Conservation (phyloP, 2,113 vertebrate species). For the Heterocephalus glaber region DNA sequence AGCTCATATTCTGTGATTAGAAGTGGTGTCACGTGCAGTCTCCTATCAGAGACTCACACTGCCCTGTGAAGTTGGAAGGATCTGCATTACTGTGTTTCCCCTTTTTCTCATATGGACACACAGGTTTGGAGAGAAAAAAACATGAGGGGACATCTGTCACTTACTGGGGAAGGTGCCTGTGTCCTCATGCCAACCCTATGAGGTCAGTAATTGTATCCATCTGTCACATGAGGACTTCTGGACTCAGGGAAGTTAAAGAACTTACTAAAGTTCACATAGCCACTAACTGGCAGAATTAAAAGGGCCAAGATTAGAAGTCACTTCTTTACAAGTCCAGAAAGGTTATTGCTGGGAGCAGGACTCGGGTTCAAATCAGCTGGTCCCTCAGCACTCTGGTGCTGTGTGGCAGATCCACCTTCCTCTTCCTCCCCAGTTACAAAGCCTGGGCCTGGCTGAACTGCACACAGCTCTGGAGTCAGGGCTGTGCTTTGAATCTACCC, state of each 20-base stretch:
- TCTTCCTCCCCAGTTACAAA: not conserved
- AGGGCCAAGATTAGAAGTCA: not conserved
- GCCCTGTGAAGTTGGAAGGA: not conserved
- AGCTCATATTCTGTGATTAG: not conserved
- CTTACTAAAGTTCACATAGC: not conserved
- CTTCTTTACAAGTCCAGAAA: too few relatives aligned
- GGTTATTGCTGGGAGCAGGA: not conserved
- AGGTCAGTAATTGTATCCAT: not conserved
- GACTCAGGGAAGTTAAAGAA: not conserved
- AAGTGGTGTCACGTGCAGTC: not conserved
- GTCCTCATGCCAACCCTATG: not conserved
- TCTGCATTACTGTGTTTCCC: not conserved
- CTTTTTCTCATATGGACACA: not conserved
- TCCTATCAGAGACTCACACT: not conserved
- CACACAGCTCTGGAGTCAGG: not conserved
- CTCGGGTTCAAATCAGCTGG: not conserved
- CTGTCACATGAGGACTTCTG: not conserved
- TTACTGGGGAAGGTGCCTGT: fast-evolving
- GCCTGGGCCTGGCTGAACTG: not conserved
- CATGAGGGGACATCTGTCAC: not conserved
- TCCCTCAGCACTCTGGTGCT: not conserved
- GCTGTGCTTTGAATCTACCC: not conserved
- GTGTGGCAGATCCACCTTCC: not conserved
- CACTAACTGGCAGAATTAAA: not conserved
- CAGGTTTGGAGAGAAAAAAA: not conserved